Evolutionary conservation across 2,113 vertebrate species (phyloP).

Genomic region (Micronisus gabar): DNA sequence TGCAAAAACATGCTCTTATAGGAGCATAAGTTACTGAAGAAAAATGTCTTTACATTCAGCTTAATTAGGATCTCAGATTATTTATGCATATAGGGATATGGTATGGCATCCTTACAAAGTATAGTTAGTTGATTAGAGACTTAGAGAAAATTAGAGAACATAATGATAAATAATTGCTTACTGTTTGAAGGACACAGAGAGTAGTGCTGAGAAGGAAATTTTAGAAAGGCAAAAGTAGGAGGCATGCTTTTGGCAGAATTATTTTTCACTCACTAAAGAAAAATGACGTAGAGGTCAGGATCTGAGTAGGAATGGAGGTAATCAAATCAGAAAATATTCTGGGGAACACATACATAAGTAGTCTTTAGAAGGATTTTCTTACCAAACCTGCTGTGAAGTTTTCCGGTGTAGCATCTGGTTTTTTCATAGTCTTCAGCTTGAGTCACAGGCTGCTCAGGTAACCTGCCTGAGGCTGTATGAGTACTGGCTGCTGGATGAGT

Average conservation of each 20-base stretch:
- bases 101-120: not conserved
- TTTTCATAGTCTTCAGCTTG: not conserved
- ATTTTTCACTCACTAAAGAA: not conserved
- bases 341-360: not conserved
- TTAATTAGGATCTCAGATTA: not conserved
- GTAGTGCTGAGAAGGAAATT: not conserved
- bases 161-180: not conserved
- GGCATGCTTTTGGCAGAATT: not conserved
- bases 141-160: not conserved
- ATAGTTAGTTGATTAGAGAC: not conserved
- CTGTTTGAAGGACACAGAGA: not conserved
- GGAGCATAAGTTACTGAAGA: not conserved
- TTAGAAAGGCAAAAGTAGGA: not conserved
- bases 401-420: not conserved
- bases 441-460: not conserved
- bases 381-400: not conserved
- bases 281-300: not conserved
- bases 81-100: not conserved
- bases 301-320: not conserved
- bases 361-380: not conserved
- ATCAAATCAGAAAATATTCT: not conserved
- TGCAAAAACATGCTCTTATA: not conserved
- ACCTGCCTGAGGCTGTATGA: not conserved
- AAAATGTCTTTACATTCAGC: not conserved
- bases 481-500: not conserved